These are phyloP conservation scores for Elysia crispata DNA, from an alignment of 2,888 invertebrate species.

Conservation along the genomic window DNA sequence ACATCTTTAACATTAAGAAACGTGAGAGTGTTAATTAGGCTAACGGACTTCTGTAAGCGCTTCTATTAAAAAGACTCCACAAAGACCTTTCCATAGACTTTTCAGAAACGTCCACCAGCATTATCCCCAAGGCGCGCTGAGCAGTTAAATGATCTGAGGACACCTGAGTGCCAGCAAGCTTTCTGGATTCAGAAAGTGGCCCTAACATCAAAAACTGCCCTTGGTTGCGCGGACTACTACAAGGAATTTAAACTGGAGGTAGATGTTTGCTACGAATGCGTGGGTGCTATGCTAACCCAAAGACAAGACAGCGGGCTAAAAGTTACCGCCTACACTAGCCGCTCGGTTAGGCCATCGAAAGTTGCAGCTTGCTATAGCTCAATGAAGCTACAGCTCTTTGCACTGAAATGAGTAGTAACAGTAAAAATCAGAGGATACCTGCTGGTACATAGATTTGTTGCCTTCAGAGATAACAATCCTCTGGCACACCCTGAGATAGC, in stretches of 20 bases:
- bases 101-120: too few relatives aligned
- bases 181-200: conserved; percentile 48
- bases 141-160: too few relatives aligned
- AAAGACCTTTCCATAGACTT: too few relatives aligned
- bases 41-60: too few relatives aligned
- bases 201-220: conserved; percentile 50
- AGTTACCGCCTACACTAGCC: conserved; percentile 55
- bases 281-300: conserved; percentile 56
- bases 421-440: conserved; percentile 52
- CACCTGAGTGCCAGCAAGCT: conserved; percentile 44
- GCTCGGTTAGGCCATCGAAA: conserved; percentile 50
- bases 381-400: conserved; percentile 55
- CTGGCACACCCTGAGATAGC: conserved; percentile 38
- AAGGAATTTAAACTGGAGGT: conserved; percentile 53
- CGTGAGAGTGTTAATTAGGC: too few relatives aligned
- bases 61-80: too few relatives aligned
- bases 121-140: too few relatives aligned
- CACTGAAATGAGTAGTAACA: too few relatives aligned
- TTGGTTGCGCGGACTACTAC: conserved; percentile 56
- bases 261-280: conserved; percentile 51
- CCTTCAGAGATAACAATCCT: conserved; percentile 52
- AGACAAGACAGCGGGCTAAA: conserved; percentile 44
- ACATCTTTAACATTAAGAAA: conserved; percentile 6
- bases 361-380: conserved; percentile 49
- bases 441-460: conserved; percentile 48